Evolutionary conservation across 2,113 vertebrate genomes (phyloP).

Genomic region (Tragelaphus strepsiceros): DNA sequence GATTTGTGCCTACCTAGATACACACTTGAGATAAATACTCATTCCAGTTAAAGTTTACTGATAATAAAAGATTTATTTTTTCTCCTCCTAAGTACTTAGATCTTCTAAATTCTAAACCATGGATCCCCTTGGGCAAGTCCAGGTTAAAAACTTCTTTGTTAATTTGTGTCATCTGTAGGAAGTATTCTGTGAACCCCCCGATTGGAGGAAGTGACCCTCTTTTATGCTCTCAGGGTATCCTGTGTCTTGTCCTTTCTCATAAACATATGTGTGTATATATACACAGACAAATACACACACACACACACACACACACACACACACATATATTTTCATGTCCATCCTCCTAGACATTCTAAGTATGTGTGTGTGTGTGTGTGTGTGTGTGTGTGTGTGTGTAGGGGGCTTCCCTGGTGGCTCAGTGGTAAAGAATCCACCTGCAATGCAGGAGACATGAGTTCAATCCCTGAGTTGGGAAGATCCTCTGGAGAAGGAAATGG

Average conservation of each 20-base stretch:
- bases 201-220: background rate
- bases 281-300: background rate
- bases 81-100: background rate
- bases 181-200: background rate
- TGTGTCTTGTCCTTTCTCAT: background rate
- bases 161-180: background rate
- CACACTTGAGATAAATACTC: background rate
- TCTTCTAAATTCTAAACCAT: background rate
- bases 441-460: background rate
- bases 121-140: background rate
- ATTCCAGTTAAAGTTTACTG: background rate
- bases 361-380: background rate
- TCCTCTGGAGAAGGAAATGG: background rate
- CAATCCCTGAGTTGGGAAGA: background rate
- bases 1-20: background rate
- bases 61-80: background rate
- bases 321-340: background rate
- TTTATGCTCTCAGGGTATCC: background rate
- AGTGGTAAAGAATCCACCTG: background rate
- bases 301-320: no score
- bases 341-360: background rate
- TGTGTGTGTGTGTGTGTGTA: background rate
- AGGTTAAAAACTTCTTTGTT: background rate
- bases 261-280: background rate
- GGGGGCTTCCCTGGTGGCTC: background rate